A percentile compares a stretch with the other conserved stretches of the same genome.
These are phyloP conservation scores for Aspidiotus rigidus DNA, from an alignment of 2,888 invertebrate genomes.

Conservation along the genomic window DNA sequence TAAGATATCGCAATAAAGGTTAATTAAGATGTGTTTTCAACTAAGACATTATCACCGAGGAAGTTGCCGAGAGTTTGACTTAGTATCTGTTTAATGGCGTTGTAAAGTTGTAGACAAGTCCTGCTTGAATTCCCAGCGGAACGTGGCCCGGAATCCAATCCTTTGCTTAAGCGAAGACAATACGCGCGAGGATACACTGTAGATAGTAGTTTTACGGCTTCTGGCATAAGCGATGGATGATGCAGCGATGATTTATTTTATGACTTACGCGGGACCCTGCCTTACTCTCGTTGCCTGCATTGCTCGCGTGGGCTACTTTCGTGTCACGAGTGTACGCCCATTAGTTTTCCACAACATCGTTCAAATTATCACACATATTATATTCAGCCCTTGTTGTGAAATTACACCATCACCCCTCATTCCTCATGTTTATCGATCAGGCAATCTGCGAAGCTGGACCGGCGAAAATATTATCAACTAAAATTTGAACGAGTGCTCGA, in stretches of 20 bases:
- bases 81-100: slow-evolving; percentile 33
- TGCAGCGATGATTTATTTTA: slow-evolving; percentile 30
- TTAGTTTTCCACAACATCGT: background rate
- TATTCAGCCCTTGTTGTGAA: no score
- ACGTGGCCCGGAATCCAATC: slow-evolving; percentile 8
- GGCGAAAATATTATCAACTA: no score
- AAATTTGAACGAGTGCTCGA: no score
- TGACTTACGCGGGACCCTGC: slow-evolving; percentile 25
- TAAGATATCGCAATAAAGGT: slow-evolving; percentile 28
- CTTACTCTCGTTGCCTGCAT: background rate
- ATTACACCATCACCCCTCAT: no score
- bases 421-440: no score
- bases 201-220: slow-evolving; percentile 12
- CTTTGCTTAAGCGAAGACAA: slow-evolving; percentile 15
- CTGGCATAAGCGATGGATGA: slow-evolving; percentile 26
- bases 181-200: slow-evolving; percentile 5
- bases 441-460: no score
- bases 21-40: slow-evolving; percentile 31
- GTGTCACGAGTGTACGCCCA: background rate
- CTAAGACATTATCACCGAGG: slow-evolving; percentile 27
- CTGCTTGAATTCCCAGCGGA: slow-evolving; percentile 24
- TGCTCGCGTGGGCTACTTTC: background rate
- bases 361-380: background rate
- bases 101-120: slow-evolving; percentile 32
- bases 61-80: slow-evolving; percentile 29